Base-by-base conservation (phyloP, 2,888 invertebrate genomes). In the Caenorhabditis sp. region DNA sequence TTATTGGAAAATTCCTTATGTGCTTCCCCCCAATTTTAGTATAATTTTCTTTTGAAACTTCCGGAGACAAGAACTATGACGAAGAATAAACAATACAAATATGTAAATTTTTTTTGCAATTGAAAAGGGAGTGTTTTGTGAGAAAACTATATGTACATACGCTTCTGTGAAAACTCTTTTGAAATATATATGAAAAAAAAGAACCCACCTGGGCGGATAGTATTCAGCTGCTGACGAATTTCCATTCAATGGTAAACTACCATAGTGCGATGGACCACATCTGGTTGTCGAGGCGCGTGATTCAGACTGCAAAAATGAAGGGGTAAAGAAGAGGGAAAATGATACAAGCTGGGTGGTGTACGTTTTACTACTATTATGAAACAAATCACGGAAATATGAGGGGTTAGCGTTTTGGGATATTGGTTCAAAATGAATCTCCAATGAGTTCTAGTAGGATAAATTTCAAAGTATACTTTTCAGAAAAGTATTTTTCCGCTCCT, bases 271-370 rank as follows among this genome's bases (percentile, higher is more conserved):
- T 21, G 68, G 68, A 17, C 53, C 73, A 54, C 73, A 73, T 59
- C 73, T 61, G 66, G 73, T 62, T n/a, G 73, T 73, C 17, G 73
- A 73, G 4, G 73, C 73, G 23, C 68, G 65, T 58, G 73, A 73
- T 54, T 73, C 73, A 50, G 53, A 60, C 72, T 72, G 64, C 3
- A 71, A 71, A 31, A 31, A 23, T 5, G 12, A 20, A n/a, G 17
- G 21, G 23, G 23, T 23, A 52, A 50, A 50, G 5, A 36, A 14
- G 12, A 10, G 14, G 43, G 12, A 43, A 43, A 43, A 43, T 4
- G 31, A 10, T 31, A n/a, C n/a, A n/a, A n/a, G n/a, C n/a, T n/a
- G n/a, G n/a, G n/a, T n/a, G n/a, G n/a, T n/a, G n/a, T n/a, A n/a
- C n/a, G n/a, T n/a, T n/a, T n/a, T n/a, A n/a, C n/a, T n/a, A n/a